Percentiles rank a stretch among this genome's conserved stretches.
Conservation (phyloP, 2,888 invertebrate species). For the Nemotelus pantherinus region DNA sequence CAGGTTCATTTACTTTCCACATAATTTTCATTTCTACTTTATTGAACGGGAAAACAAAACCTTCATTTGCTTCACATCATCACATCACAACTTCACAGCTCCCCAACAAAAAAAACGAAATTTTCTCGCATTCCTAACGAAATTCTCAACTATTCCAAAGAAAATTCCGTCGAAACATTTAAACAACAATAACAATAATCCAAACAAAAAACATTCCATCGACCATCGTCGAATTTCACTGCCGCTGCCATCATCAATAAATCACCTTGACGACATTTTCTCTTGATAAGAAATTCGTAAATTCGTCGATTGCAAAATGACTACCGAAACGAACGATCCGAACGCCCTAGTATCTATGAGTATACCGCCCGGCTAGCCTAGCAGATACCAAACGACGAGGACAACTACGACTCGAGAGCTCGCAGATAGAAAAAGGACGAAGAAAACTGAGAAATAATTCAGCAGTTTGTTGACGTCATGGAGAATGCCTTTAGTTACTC, state of each 20-base stretch:
- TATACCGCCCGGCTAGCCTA: background rate
- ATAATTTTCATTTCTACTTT: too few species aligned
- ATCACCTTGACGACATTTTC: conserved; percentile 43
- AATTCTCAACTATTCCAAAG: background rate
- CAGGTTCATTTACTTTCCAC: too few species aligned
- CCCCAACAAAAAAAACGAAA: too few species aligned
- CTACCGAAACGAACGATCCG: conserved; percentile 23
- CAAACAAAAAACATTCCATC: conserved; percentile 10
- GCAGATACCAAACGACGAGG: background rate
- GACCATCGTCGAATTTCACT: conserved; percentile 17
- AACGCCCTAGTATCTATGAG: background rate
- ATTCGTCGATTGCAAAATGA: conserved; percentile 45
- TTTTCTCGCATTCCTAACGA: too few species aligned
- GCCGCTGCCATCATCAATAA: conserved; percentile 15
- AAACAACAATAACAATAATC: conserved; percentile 32
- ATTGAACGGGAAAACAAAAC: too few species aligned
- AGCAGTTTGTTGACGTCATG: conserved; percentile 48
- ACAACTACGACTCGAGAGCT: background rate
- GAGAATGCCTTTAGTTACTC: conserved; percentile 33
- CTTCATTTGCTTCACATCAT: too few species aligned
- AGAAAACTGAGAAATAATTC: conserved; percentile 25
- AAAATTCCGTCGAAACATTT: conserved; percentile 26
- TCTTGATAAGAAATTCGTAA: conserved; percentile 49
- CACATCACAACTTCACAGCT: too few species aligned
- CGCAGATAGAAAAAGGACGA: conserved; percentile 13